Conservation (phyloP, 2,888 invertebrate genomes). For the Caenorhabditis angaria region DNA sequence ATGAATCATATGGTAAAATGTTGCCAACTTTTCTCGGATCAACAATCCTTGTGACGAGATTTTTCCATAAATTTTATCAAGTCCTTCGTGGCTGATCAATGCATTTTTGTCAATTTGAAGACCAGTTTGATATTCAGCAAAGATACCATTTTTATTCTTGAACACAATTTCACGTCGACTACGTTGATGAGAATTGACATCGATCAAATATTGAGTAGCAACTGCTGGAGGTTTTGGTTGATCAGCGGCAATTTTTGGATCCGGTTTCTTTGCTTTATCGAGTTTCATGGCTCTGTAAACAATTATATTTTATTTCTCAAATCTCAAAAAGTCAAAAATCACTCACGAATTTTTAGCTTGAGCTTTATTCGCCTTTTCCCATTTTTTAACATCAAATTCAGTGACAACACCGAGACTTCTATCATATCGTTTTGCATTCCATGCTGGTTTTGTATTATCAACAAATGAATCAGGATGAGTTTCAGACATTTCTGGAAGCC, state of each 20-base stretch:
- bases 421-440: background rate
- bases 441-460: background rate
- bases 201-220: background rate
- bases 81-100: background rate
- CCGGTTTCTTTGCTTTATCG: too few relatives aligned
- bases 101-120: background rate
- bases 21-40: background rate
- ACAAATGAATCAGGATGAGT: background rate
- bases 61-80: background rate
- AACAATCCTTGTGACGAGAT: background rate
- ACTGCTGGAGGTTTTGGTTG: background rate
- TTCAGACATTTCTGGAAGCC: background rate
- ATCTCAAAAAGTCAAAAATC: too few relatives aligned
- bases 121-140: background rate
- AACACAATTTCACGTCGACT: background rate
- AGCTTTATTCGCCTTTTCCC: background rate
- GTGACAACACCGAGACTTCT: background rate
- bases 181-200: background rate
- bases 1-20: background rate
- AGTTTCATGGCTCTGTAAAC: background rate
- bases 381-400: background rate
- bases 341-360: too few relatives aligned
- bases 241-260: background rate
- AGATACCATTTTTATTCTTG: background rate
- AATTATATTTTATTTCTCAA: too few relatives aligned